Evolutionary conservation across 2,113 vertebrate species (phyloP).

Genomic region (Rousettus leschenaultii): DNA sequence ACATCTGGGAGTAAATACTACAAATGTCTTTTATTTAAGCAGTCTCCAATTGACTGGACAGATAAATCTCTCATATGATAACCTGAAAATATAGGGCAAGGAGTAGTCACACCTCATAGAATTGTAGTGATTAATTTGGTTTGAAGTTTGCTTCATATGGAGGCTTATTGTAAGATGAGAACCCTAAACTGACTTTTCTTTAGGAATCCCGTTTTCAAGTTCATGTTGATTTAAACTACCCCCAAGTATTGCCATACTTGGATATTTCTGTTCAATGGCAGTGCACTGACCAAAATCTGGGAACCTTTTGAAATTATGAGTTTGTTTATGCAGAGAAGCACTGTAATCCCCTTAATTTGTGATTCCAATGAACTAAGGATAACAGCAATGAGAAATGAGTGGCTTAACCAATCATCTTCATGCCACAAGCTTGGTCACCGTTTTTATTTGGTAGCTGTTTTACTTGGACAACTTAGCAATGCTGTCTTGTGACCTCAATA

Average conservation of each 20-base stretch:
- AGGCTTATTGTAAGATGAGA: not conserved
- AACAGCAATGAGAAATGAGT: not conserved
- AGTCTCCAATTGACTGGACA: not conserved
- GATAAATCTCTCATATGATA: not conserved
- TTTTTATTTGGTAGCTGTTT: not conserved
- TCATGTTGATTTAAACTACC: not conserved
- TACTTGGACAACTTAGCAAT: not conserved
- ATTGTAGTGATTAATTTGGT: not conserved
- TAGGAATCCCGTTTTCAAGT: slow-evolving; percentile 30
- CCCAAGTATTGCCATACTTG: not conserved
- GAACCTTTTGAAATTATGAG: not conserved
- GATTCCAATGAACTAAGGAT: not conserved
- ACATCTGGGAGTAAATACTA: not conserved
- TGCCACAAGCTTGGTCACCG: not conserved
- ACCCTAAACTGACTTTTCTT: not conserved
- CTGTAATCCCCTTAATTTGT: not conserved
- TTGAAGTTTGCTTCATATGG: not conserved
- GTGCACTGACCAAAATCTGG: not conserved
- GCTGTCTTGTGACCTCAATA: not conserved
- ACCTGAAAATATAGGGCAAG: not conserved
- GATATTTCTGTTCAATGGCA: not conserved
- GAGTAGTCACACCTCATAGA: not conserved
- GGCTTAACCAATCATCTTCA: not conserved
- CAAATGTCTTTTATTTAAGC: not conserved
- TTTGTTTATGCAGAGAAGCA: slow-evolving; percentile 1